Percentiles rank a stretch among this genome's conserved stretches.
phyloP scores from a whole-genome alignment of 2,113 vertebrate genomes.

The Mohoua ochrocephala region DNA sequence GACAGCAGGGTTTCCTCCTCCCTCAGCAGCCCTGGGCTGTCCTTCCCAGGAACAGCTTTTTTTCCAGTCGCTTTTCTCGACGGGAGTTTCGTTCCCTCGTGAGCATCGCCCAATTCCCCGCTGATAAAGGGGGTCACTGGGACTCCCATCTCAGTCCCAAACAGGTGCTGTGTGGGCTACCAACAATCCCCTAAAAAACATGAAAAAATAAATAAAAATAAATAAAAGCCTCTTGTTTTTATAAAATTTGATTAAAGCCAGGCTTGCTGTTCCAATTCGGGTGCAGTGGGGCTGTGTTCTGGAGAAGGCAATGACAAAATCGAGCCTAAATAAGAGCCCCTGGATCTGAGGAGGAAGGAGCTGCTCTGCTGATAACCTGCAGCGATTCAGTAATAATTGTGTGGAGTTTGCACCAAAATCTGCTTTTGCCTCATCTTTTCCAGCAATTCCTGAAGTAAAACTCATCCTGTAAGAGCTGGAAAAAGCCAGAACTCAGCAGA shows the following conservation, averaged over 20 bases:
- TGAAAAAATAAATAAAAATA: background rate
- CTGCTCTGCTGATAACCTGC: background rate
- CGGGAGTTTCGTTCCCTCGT: rapidly evolving
- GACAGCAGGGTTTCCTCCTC: too few relatives aligned
- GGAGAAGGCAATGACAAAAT: background rate
- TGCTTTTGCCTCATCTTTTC: background rate
- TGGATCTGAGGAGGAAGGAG: background rate
- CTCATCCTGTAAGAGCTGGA: background rate
- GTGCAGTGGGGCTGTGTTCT: background rate
- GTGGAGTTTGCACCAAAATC: background rate
- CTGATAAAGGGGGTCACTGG: background rate
- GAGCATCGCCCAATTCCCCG: background rate
- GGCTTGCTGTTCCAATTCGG: background rate
- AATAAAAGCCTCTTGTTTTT: background rate
- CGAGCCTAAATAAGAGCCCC: background rate
- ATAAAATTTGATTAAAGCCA: background rate
- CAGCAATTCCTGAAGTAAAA: background rate
- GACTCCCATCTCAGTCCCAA: background rate
- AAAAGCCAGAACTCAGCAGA: background rate
- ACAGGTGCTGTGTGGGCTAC: background rate
- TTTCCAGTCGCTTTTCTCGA: background rate
- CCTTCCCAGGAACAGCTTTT: background rate
- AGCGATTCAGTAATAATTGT: background rate
- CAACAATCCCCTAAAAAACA: background rate
- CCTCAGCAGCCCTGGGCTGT: too few relatives aligned